phyloP scores from a whole-genome alignment of 2,113 vertebrate genomes.

The Pterocles gutturalis region DNA sequence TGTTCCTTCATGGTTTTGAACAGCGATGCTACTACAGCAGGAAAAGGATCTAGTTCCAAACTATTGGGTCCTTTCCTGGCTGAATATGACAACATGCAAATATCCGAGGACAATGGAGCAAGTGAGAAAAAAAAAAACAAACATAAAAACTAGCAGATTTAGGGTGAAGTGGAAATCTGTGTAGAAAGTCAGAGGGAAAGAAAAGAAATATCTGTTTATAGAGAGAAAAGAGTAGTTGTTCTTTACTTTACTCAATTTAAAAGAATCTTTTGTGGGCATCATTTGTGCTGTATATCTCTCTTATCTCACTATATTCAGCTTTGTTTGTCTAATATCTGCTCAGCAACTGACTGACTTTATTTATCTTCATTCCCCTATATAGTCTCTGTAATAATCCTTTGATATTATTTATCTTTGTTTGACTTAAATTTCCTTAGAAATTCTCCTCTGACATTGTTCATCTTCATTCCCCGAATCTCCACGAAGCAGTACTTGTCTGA shows the following conservation, averaged over 20 bases:
- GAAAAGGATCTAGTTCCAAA: neutral
- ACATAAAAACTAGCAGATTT: neutral
- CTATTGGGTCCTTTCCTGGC: neutral
- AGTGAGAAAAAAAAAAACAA: neutral
- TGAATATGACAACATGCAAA: neutral
- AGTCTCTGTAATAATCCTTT: slow-evolving; percentile 3
- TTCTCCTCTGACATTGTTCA: slow-evolving; percentile 21
- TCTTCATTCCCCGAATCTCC: slow-evolving; percentile 42
- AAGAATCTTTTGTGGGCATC: neutral
- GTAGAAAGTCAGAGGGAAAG: neutral
- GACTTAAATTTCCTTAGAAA: slow-evolving; percentile 44
- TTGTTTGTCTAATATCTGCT: slow-evolving; percentile 39
- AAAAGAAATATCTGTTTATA: neutral
- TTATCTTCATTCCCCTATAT: slow-evolving; percentile 45
- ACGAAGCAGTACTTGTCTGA: slow-evolving; percentile 20
- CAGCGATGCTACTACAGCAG: rapidly evolving
- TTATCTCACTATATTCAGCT: slow-evolving; percentile 11
- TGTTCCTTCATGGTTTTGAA: neutral
- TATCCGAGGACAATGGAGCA: neutral
- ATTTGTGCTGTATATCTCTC: neutral
- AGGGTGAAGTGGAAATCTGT: neutral
- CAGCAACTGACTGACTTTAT: slow-evolving; percentile 23
- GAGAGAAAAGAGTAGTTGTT: neutral
- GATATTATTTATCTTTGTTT: slow-evolving; percentile 72
- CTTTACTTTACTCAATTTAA: neutral